phyloP scores from a whole-genome alignment of 2,797 vertebrate species.

The Tokudaia tokunoshimensis region DNA sequence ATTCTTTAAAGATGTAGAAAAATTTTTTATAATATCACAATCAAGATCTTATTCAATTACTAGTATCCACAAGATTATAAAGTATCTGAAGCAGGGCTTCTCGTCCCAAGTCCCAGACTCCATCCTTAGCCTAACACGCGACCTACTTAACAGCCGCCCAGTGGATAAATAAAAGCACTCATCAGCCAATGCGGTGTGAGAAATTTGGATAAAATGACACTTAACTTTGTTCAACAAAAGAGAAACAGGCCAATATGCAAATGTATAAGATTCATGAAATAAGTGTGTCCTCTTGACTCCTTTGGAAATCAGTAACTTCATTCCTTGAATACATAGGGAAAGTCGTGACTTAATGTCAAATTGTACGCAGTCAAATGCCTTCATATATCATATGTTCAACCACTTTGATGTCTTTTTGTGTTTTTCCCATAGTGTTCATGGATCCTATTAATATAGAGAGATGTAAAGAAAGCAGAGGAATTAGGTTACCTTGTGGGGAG shows the following conservation, averaged over 20 bases:
- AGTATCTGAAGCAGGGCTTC: constrained; percentile 45
- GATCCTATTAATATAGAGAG: background rate
- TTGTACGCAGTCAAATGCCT: background rate
- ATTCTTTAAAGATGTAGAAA: constrained; percentile 52
- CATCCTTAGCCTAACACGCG: background rate
- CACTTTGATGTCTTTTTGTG: background rate
- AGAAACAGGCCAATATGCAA: background rate
- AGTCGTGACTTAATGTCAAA: background rate
- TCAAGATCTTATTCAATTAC: constrained; percentile 8
- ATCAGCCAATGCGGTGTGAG: constrained; percentile 11
- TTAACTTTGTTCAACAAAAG: background rate
- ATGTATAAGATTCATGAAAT: background rate
- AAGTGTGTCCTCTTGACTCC: background rate
- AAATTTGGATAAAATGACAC: constrained; percentile 18
- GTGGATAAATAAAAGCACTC: background rate
- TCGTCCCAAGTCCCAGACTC: background rate
- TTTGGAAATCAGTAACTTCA: background rate
- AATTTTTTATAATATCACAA: constrained; percentile 27
- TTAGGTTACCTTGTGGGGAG: background rate
- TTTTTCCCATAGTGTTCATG: background rate
- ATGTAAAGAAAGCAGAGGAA: constrained; percentile 18
- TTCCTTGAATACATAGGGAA: background rate
- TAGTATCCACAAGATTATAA: background rate
- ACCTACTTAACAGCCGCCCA: background rate
- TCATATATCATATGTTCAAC: background rate